A percentile compares a stretch with the other conserved stretches of the same genome.
Evolutionary conservation across 92 coral and sea anemone genomes (phyloP).

Genomic region (Siderastrea radians): DNA sequence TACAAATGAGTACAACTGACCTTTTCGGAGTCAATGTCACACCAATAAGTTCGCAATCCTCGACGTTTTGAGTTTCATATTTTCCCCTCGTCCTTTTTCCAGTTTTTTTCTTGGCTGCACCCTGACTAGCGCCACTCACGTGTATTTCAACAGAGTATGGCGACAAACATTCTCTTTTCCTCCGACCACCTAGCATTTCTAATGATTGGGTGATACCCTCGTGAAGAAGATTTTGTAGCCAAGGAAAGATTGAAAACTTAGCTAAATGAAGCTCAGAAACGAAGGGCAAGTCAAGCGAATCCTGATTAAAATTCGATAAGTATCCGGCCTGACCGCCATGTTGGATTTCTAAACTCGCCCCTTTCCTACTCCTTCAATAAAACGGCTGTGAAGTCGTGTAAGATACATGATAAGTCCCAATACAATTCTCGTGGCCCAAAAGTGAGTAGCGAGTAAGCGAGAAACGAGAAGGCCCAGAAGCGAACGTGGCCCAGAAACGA

Average conservation of each 20-base stretch:
- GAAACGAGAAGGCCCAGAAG: no score
- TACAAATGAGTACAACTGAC: background rate
- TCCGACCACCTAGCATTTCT: background rate
- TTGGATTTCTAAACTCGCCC: background rate
- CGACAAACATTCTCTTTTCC: background rate
- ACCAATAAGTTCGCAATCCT: background rate
- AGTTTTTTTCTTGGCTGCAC: background rate
- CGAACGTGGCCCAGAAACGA: no score
- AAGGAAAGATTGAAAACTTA: background rate
- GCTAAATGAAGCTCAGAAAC: background rate
- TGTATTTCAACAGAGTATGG: background rate
- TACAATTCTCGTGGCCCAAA: no score
- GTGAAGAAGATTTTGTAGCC: background rate
- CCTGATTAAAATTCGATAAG: no score
- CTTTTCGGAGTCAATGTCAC: background rate
- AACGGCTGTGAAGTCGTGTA: background rate
- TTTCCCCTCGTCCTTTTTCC: background rate
- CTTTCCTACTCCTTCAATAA: conserved; percentile 2
- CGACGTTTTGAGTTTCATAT: background rate
- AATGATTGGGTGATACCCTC: background rate
- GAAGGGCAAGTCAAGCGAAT: background rate
- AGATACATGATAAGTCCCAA: background rate
- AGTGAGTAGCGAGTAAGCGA: no score
- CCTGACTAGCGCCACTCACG: background rate
- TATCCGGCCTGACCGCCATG: background rate